Base-by-base conservation (phyloP, 2,113 vertebrate species). In the Aldabrachelys gigantea region DNA sequence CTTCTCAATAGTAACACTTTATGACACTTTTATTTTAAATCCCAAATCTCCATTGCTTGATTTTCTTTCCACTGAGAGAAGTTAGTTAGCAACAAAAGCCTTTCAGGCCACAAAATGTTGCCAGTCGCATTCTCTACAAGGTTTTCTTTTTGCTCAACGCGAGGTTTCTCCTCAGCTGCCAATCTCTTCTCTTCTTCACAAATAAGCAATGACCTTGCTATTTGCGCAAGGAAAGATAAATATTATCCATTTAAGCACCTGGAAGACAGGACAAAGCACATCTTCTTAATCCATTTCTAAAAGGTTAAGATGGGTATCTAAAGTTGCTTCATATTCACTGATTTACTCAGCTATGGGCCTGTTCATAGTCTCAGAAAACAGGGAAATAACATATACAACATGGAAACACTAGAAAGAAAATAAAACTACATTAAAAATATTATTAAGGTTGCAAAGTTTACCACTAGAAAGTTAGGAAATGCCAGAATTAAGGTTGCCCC, bases 1-100 rank as follows among this genome's bases (percentile, higher is more conserved):
- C 93, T 98, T 96, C 95, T 98, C 97, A 96, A 91, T 3, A 25
- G 93, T 97, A 97, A 98, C 97, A 97, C 88, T 97, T 97, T 81
- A 80, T 97, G 96, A 98, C 96, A 98, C 93, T 97, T 98, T 97
- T 96, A 96, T 97, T 97, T 97, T 97, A 87, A 80, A 57, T 93
- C 94, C 90, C 91, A 97, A 95, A 89, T 85, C 91, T 98, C 96
- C 96, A 96, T 96, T 94, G 94, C 89, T 97, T 94, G 83, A 44
- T 94, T 93, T 83, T 93, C 69, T 93, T 94, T 93, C 89, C 87
- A 87, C 75, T 11, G 2, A 88, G 83, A 69, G 72, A 97, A 85
- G 89, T 72, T 41, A 85, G 22, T 35, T 80, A 84, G 38, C 21
- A 94, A 50, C 0, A 3, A 80, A 75, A 94, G n/a, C 21, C 38